These are phyloP conservation scores for Maconellicoccus hirsutus DNA, from an alignment of 1,140 invertebrate species.

Conservation along the genomic window DNA sequence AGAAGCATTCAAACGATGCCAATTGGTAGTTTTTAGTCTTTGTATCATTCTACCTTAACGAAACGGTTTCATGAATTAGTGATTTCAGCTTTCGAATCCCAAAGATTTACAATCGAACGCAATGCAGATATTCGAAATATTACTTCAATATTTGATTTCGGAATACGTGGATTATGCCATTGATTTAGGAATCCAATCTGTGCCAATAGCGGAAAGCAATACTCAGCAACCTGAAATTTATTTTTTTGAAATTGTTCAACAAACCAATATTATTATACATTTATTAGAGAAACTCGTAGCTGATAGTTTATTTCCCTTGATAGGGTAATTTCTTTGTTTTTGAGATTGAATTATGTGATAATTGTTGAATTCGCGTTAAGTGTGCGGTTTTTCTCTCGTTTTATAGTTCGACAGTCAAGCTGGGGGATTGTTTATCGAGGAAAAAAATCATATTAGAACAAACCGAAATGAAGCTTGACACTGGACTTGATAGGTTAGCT, in stretches of 20 bases:
- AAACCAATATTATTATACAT: conserved; percentile 93
- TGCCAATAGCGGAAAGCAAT: conserved; percentile 81
- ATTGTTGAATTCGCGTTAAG: neutral
- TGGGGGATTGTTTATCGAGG: conserved; percentile 74
- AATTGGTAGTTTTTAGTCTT: conserved; percentile 43
- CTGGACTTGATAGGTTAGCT: conserved; percentile 61
- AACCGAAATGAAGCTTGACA: conserved; percentile 83
- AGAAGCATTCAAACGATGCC: conserved; percentile 77
- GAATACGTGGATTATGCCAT: conserved; percentile 95
- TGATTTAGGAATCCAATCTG: conserved; percentile 79
- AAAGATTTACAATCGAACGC: conserved; percentile 70
- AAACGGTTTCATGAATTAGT: conserved; percentile 12
- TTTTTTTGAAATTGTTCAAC: conserved; percentile 88
- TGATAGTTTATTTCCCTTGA: conserved; percentile 76
- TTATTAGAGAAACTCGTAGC: conserved; percentile 89
- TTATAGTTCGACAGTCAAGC: conserved; percentile 71
- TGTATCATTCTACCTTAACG: conserved; percentile 21
- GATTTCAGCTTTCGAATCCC: conserved; percentile 60
- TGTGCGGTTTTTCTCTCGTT: conserved; percentile 27
- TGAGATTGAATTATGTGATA: neutral
- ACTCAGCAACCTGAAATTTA: conserved; percentile 65
- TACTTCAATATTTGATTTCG: conserved; percentile 73
- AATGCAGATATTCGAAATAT: conserved; percentile 70
- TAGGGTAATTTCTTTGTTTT: conserved; percentile 49
- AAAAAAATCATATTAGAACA: conserved; percentile 78